Evolutionary conservation across 92 coral and sea anemone genomes (phyloP), one percentile per base, ranked within the genome.

Genomic region (Actinernus sp.): DNA sequence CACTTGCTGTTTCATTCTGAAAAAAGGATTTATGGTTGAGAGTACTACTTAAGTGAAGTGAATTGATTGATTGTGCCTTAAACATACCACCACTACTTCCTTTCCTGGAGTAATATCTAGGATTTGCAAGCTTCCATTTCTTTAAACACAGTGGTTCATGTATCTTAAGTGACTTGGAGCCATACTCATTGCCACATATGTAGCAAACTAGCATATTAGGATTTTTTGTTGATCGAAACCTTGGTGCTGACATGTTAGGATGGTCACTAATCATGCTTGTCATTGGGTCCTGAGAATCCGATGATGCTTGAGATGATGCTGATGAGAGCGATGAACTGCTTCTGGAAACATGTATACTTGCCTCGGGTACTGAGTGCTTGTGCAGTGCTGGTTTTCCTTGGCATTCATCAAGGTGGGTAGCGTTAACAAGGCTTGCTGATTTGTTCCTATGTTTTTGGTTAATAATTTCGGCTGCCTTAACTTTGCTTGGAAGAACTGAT

Each of bases 61-160:
- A 28, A 55, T 68, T 67, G 31, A 61, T 61, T 26, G 96, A 90
- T 3, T 64, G 58, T 22, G 89, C 87, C 50, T 90, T 90, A 23
- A 53, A 68, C 76, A 68, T 68, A 4, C 76, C 76, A 0, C 76
- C 76, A 27, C 57, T 60, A 22, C 50, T 37, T n/a, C 76, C 76
- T 18, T 68, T 68, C 1, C 76, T 38, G 16, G 86, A 86, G 16
- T 79, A 86, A 60, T 79, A 91, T 17, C 90, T 76, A 22, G 96
- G 96, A 68, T 90, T 90, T 11, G 96, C 96, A 31, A 85, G 70
- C n/a, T 86, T 82, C 96, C 90, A 88, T 70, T 87, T 94, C 71
- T 91, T 87, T 48, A 92, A 80, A 68, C 98, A 94, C 65, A 91
- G 98, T 1, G 97, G 97, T 34, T 94, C 98, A 37, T 94, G 98